These are phyloP conservation scores for Alces alces DNA, from an alignment of 2,113 vertebrate genomes.

Conservation along the genomic window DNA sequence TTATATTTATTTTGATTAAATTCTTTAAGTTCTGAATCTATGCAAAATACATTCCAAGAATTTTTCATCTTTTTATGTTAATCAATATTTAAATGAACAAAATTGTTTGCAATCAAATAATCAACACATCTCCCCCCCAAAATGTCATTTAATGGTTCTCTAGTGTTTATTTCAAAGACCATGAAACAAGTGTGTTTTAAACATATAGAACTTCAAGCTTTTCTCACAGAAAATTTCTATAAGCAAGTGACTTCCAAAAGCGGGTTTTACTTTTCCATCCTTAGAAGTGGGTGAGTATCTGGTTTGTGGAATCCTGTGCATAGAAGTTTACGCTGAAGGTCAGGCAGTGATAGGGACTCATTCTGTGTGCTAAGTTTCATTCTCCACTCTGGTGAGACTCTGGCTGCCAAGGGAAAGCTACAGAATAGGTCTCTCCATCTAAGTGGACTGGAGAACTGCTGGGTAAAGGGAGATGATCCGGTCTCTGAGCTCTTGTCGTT, in stretches of 20 bases:
- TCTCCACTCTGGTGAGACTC: background rate
- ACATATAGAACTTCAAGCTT: background rate
- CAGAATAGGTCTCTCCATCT: background rate
- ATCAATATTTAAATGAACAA: conserved; percentile 65
- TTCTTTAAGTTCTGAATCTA: conserved; percentile 61
- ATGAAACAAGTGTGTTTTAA: conserved; percentile 1
- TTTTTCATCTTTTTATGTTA: conserved; percentile 68
- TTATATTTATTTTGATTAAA: conserved; percentile 65
- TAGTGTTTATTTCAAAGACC: conserved; percentile 38
- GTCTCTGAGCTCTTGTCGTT: background rate
- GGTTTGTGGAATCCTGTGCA: background rate
- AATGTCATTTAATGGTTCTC: conserved; percentile 32
- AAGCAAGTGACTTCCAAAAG: background rate
- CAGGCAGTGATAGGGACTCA: background rate
- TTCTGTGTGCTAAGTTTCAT: background rate
- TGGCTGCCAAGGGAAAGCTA: background rate
- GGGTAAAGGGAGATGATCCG: background rate
- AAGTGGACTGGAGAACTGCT: background rate
- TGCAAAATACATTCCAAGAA: conserved; percentile 55
- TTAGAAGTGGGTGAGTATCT: background rate
- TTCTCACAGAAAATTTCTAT: background rate
- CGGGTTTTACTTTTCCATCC: background rate
- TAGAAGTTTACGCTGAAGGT: background rate
- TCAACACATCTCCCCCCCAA: background rate
- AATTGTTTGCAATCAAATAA: conserved; percentile 74